These are phyloP conservation scores for Tragopan temminckii DNA, from an alignment of 2,797 vertebrate species.

Conservation along the genomic window DNA sequence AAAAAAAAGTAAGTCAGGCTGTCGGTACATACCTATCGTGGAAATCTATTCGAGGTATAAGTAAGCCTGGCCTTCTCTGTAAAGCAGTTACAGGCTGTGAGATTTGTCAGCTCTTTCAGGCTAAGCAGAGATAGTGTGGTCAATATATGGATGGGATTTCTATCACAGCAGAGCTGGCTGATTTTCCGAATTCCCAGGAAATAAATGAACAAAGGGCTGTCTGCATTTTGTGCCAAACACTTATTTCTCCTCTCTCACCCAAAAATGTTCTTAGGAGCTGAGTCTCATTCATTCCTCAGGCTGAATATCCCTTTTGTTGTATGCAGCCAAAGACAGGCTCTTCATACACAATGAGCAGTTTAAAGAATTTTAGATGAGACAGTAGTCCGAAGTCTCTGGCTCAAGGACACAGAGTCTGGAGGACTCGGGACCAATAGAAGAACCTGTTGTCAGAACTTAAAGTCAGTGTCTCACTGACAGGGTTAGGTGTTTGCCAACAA, in stretches of 20 bases:
- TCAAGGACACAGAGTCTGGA: not conserved
- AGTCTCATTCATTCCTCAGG: not conserved
- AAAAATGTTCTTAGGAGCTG: not conserved
- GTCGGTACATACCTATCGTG: fast-evolving
- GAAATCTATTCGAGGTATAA: not conserved
- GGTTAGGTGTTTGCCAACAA: not conserved
- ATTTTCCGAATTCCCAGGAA: conserved; percentile 16
- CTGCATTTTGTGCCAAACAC: not conserved
- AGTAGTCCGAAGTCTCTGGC: not conserved
- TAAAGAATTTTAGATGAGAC: not conserved
- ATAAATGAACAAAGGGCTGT: not conserved
- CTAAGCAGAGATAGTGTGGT: not conserved
- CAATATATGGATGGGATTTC: not conserved
- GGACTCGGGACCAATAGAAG: not conserved
- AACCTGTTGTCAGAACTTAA: not conserved
- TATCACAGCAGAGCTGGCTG: not conserved
- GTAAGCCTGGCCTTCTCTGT: not conserved
- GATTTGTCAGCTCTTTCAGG: not conserved
- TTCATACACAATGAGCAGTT: not conserved
- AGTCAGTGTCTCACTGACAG: not conserved
- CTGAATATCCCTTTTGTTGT: not conserved
- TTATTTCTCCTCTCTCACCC: not conserved
- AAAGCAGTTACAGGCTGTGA: not conserved
- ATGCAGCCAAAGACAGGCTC: not conserved
- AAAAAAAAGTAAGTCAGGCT: not conserved